Evolutionary conservation across 1,140 invertebrate genomes (phyloP).

Genomic region (Drosophila tani): DNA sequence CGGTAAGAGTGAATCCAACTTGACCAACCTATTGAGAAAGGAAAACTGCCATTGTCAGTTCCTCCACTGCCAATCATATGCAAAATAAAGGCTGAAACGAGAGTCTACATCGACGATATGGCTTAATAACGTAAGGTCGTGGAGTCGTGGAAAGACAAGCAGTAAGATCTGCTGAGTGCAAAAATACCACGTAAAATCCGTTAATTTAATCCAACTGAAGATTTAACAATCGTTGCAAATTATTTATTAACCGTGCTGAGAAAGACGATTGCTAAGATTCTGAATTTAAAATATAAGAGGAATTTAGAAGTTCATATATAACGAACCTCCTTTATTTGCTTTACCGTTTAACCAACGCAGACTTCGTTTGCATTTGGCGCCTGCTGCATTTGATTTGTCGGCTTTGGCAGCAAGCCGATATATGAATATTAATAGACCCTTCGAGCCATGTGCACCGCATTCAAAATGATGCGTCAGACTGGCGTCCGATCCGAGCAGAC

Average conservation of each 20-base stretch:
- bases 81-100: constrained; percentile 26
- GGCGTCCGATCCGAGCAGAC: constrained; percentile 1
- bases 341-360: background rate
- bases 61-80: constrained; percentile 38
- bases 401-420: constrained; percentile 58
- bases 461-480: constrained; percentile 29
- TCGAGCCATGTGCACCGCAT: constrained; percentile 37
- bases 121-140: constrained; percentile 4
- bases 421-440: constrained; percentile 79
- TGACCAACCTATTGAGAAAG: constrained; percentile 21
- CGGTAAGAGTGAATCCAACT: constrained; percentile 30
- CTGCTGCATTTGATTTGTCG: constrained; percentile 78
- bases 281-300: background rate
- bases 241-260: background rate
- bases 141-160: background rate
- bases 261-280: too few relatives aligned
- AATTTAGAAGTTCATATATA: constrained; percentile 2
- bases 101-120: constrained; percentile 1
- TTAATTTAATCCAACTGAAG: too few relatives aligned
- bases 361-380: constrained; percentile 64
- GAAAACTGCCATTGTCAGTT: constrained; percentile 16
- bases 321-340: constrained; percentile 14
- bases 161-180: background rate
- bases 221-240: too few relatives aligned
- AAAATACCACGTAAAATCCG: background rate